These are phyloP conservation scores for Falco peregrinus DNA, from an alignment of 2,797 vertebrate genomes.

Conservation along the genomic window DNA sequence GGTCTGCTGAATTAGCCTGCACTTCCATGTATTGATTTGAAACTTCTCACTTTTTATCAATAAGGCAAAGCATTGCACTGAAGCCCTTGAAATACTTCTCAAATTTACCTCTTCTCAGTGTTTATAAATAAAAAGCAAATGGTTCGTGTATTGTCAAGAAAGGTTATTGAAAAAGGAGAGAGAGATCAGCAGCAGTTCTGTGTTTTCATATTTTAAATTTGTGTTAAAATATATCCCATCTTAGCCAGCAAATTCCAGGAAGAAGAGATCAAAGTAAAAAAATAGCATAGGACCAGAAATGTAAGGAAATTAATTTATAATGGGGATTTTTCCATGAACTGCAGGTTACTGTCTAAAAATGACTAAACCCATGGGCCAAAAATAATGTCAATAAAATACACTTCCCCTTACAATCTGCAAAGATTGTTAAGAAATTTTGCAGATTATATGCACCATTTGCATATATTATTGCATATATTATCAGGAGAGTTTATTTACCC, in stretches of 20 bases:
- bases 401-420: neutral
- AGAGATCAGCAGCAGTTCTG: neutral
- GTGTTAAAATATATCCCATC: neutral
- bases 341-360: neutral
- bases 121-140: neutral
- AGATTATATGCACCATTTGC: neutral
- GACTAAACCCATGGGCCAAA: neutral
- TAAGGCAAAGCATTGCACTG: neutral
- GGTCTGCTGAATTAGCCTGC: neutral
- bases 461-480: neutral
- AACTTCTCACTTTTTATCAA: neutral
- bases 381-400: neutral
- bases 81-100: neutral
- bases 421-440: neutral
- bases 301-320: neutral
- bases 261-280: neutral
- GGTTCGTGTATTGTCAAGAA: neutral
- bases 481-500: neutral
- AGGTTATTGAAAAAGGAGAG: neutral
- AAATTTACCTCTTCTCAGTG: neutral
- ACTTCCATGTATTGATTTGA: conserved; percentile 6
- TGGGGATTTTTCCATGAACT: neutral
- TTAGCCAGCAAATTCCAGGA: neutral
- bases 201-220: neutral
- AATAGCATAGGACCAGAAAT: neutral